A percentile compares a stretch with the other conserved stretches of the same genome.
Evolutionary conservation across 92 coral and sea anemone species (phyloP).

Genomic region (Hydrozoanthus gracilis): DNA sequence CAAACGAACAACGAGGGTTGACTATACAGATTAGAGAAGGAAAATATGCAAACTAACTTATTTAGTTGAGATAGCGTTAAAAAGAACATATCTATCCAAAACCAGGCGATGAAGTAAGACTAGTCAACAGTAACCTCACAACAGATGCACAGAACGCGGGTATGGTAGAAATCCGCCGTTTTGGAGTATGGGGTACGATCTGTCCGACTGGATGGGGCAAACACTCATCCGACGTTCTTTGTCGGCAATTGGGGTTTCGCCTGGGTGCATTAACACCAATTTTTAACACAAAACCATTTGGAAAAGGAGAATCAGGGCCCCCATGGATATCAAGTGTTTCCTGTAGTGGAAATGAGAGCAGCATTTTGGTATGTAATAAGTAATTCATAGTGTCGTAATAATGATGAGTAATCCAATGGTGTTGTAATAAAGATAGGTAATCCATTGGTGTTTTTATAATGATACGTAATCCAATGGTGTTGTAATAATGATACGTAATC

Average conservation of each 20-base stretch:
- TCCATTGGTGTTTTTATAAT: too few relatives aligned
- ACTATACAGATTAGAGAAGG: too few relatives aligned
- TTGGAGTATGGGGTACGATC: constrained; percentile 20
- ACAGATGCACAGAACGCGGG: constrained; percentile 1
- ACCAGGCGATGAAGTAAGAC: neutral
- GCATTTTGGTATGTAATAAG: neutral
- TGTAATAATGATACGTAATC: too few relatives aligned
- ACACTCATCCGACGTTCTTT: constrained; percentile 15
- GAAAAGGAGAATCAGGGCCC: neutral
- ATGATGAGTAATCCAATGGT: too few relatives aligned
- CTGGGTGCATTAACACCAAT: constrained; percentile 6
- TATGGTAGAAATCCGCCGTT: constrained; percentile 8
- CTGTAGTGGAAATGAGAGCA: constrained; percentile 10
- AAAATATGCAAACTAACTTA: too few relatives aligned
- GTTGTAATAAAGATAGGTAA: too few relatives aligned
- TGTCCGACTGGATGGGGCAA: neutral
- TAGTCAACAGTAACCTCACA: neutral
- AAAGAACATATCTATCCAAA: neutral
- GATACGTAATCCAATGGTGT: too few relatives aligned
- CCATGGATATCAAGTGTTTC: neutral
- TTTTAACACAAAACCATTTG: neutral
- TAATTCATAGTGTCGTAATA: too few relatives aligned
- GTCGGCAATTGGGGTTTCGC: constrained; percentile 15
- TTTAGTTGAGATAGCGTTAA: too few relatives aligned
- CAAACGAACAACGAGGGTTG: too few relatives aligned